These are phyloP conservation scores for Gavialis gangeticus DNA, from an alignment of 2,113 vertebrate species.

Conservation along the genomic window DNA sequence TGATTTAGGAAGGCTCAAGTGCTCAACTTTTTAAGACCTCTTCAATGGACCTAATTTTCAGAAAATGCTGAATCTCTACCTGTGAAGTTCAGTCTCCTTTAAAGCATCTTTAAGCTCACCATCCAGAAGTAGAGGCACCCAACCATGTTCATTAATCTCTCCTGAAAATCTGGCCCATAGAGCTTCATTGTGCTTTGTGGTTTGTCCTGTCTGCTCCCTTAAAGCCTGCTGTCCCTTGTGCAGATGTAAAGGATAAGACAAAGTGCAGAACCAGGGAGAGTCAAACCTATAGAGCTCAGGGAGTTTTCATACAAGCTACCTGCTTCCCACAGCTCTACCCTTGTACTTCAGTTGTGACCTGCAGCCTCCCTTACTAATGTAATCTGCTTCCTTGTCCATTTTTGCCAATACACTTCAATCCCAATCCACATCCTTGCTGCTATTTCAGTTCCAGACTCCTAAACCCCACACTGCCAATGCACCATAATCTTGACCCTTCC, in stretches of 20 bases:
- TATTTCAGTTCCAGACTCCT: neutral
- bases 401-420: neutral
- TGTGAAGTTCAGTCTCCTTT: slow-evolving; percentile 13
- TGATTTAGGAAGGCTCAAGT: neutral
- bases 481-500: rapidly evolving
- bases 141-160: neutral
- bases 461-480: neutral
- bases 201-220: neutral
- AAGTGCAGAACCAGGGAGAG: neutral
- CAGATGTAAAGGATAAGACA: neutral
- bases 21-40: neutral
- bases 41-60: slow-evolving; percentile 51
- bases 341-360: rapidly evolving
- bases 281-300: neutral
- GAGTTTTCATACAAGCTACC: rapidly evolving
- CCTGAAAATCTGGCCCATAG: neutral
- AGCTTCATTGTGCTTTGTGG: neutral
- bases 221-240: neutral
- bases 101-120: neutral
- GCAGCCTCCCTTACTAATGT: rapidly evolving
- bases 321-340: neutral
- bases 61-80: neutral
- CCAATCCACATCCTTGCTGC: rapidly evolving
- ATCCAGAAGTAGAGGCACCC: neutral
- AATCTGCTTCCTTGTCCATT: neutral